Percentiles rank a stretch among this genome's conserved stretches.
Evolutionary conservation across 2,797 vertebrate species (phyloP).

Genomic region (Sebastes wilsoni): DNA sequence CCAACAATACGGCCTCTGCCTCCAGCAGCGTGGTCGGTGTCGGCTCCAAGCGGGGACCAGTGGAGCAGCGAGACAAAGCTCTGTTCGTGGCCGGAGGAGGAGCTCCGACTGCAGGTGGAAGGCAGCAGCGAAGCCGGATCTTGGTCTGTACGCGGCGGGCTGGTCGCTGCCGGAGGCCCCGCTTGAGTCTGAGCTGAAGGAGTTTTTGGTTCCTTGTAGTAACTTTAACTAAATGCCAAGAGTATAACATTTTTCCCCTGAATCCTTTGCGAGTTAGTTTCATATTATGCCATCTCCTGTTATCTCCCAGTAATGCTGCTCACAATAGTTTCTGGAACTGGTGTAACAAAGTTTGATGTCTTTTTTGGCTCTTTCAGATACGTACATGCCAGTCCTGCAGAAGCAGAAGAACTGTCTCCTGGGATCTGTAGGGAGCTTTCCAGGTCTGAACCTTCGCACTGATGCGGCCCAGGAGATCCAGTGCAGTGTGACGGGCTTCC

Average conservation of each 20-base stretch:
- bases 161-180: no score
- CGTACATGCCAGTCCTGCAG: conserved; percentile 89
- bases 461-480: conserved; percentile 77
- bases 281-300: neutral
- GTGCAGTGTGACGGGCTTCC: conserved; percentile 76
- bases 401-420: conserved; percentile 76
- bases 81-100: no score
- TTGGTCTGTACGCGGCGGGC: accelerated
- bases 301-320: neutral
- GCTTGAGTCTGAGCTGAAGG: no score
- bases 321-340: neutral
- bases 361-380: neutral
- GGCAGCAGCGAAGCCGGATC: no score
- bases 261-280: neutral
- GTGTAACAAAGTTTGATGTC: neutral
- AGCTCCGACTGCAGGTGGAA: no score
- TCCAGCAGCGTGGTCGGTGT: accelerated
- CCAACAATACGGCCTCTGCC: accelerated
- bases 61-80: no score
- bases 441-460: conserved; percentile 82
- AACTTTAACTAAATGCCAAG: neutral
- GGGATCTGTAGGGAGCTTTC: conserved; percentile 82
- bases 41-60: no score
- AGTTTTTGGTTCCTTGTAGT: no score
- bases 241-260: neutral